Percentiles rank a stretch among this genome's conserved stretches.
phyloP scores from a whole-genome alignment of 2,113 vertebrate genomes.

The Neodon shergylaensis region DNA sequence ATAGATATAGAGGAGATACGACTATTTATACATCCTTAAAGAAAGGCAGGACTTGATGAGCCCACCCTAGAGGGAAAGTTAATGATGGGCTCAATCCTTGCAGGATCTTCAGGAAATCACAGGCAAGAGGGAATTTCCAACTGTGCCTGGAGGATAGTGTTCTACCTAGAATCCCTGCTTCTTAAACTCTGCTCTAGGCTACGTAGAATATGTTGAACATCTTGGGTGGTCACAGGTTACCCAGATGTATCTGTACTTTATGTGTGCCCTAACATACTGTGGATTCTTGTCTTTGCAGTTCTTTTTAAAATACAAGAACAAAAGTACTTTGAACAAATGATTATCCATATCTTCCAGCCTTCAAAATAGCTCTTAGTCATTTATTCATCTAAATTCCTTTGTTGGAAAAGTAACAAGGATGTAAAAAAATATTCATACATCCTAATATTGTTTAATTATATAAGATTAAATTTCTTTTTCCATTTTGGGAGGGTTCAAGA shows the following conservation, averaged over 20 bases:
- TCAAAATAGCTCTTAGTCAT: conserved; percentile 19
- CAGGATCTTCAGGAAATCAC: not conserved
- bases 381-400: not conserved
- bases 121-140: not conserved
- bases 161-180: not conserved
- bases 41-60: not conserved
- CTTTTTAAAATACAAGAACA: not conserved
- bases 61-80: not conserved
- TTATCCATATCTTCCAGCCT: not conserved
- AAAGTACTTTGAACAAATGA: not conserved
- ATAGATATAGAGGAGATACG: not conserved
- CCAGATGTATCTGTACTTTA: not conserved
- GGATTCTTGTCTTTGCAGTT: not conserved
- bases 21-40: too few species aligned
- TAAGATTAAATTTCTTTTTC: not conserved
- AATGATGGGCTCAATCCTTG: not conserved
- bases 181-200: not conserved
- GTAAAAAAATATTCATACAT: not conserved
- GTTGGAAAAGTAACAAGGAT: not conserved
- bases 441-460: not conserved
- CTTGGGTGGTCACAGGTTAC: not conserved
- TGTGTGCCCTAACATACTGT: not conserved
- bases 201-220: not conserved
- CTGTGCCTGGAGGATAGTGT: not conserved
- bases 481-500: not conserved